These are phyloP conservation scores for Rhaphigaster nebulosa DNA, from an alignment of 2,888 invertebrate species.

Conservation along the genomic window DNA sequence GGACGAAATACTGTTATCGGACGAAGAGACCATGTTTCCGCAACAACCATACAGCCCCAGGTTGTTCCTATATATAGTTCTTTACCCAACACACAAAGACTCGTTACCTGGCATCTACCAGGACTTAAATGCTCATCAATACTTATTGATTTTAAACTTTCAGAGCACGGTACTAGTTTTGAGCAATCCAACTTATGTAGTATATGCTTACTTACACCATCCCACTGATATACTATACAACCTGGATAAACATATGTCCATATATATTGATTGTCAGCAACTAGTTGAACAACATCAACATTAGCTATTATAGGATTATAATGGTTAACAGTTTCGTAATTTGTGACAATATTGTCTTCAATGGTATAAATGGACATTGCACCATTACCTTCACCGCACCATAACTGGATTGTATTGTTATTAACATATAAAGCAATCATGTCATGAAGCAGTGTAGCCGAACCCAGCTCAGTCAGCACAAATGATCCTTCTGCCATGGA, in stretches of 20 bases:
- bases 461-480: conserved; percentile 83
- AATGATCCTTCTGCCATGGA: conserved; percentile 81
- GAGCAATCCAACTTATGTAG: conserved; percentile 89
- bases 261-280: conserved; percentile 73
- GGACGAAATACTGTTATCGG: conserved; percentile 95
- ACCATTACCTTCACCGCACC: conserved; percentile 90
- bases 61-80: conserved; percentile 93
- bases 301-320: conserved; percentile 74
- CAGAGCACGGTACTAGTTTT: conserved; percentile 91
- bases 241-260: conserved; percentile 91
- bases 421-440: conserved; percentile 72
- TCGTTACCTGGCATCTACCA: conserved; percentile 82
- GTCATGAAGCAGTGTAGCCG: conserved; percentile 78
- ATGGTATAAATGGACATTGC: conserved; percentile 84
- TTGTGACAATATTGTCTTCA: conserved; percentile 78
- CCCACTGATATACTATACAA: conserved; percentile 91
- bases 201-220: conserved; percentile 76
- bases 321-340: conserved; percentile 80
- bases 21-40: conserved; percentile 82
- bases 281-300: conserved; percentile 79
- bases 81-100: conserved; percentile 77
- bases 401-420: conserved; percentile 76
- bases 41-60: conserved; percentile 94
- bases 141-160: conserved; percentile 90
- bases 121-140: conserved; percentile 88